Conservation (phyloP, 2,888 invertebrate species). For the Nysson spinosus region DNA sequence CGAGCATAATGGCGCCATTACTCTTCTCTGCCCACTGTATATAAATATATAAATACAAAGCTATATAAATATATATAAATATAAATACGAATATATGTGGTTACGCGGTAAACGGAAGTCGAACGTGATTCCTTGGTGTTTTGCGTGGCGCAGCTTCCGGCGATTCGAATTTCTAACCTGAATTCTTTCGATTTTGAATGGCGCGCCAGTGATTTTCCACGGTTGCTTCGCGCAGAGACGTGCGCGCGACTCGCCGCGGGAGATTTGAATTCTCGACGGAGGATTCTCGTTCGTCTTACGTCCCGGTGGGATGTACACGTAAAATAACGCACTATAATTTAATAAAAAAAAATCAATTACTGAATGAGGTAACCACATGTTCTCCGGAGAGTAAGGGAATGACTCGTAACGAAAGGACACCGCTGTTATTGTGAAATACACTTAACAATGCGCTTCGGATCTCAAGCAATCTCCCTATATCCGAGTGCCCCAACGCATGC, state of each 20-base stretch:
- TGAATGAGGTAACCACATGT: slow-evolving; percentile 57
- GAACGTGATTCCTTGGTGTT: slow-evolving; percentile 53
- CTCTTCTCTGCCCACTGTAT: slow-evolving; percentile 68
- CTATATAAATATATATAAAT: slow-evolving; percentile 62
- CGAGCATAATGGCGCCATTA: slow-evolving; percentile 42
- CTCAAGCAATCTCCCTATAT: slow-evolving; percentile 58
- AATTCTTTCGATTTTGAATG: slow-evolving; percentile 12
- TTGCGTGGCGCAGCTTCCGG: slow-evolving; percentile 1
- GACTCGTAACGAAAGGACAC: slow-evolving; percentile 43
- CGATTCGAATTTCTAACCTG: background rate
- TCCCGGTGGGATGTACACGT: slow-evolving; percentile 71
- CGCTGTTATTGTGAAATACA: slow-evolving; percentile 63
- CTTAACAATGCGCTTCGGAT: slow-evolving; percentile 56
- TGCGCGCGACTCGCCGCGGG: background rate
- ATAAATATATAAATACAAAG: slow-evolving; percentile 74
- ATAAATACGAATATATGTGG: slow-evolving; percentile 67
- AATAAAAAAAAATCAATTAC: slow-evolving; percentile 61
- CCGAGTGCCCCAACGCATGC: slow-evolving; percentile 70
- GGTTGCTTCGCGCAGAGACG: too few relatives aligned
- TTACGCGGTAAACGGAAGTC: slow-evolving; percentile 66
- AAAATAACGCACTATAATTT: slow-evolving; percentile 73
- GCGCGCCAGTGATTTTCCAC: slow-evolving; percentile 8
- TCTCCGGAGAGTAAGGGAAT: slow-evolving; percentile 47
- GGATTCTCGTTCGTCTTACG: slow-evolving; percentile 69
- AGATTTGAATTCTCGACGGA: slow-evolving; percentile 41